A percentile compares a stretch with the other conserved stretches of the same genome.
These are phyloP conservation scores for Catharus ustulatus DNA, from an alignment of 2,797 vertebrate species.

Conservation along the genomic window DNA sequence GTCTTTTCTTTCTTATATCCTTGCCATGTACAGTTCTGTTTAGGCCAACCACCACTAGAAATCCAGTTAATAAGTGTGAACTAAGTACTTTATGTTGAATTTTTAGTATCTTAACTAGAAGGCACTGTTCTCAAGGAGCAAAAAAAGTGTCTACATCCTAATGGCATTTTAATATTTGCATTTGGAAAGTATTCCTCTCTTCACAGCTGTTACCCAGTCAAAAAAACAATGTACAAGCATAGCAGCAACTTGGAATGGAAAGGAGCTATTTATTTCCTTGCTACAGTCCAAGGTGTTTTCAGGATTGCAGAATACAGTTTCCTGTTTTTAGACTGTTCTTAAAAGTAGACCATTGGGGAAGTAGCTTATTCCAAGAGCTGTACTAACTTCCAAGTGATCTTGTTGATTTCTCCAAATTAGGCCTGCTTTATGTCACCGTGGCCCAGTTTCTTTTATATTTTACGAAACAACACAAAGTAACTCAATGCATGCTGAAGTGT, in stretches of 20 bases:
- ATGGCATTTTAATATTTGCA: not conserved
- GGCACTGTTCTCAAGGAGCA: not conserved
- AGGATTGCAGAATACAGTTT: constrained; percentile 6
- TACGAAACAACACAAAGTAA: not conserved
- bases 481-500: not conserved
- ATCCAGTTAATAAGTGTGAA: not conserved
- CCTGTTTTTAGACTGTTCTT: constrained; percentile 40
- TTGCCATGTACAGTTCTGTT: not conserved
- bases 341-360: not conserved
- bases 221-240: not conserved
- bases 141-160: constrained; percentile 4
- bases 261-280: constrained; percentile 58
- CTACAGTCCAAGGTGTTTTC: constrained; percentile 14
- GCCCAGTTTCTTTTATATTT: not conserved
- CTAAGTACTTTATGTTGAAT: not conserved
- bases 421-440: not conserved
- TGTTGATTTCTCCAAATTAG: not conserved
- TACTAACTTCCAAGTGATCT: not conserved
- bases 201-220: constrained; percentile 15
- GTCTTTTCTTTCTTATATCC: not conserved
- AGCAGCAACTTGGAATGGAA: not conserved
- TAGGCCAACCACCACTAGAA: not conserved
- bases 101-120: constrained; percentile 11
- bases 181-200: constrained; percentile 32
- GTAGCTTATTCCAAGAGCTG: not conserved